phyloP scores from a whole-genome alignment of 2,888 invertebrate species.

The Xylocampa areola region DNA sequence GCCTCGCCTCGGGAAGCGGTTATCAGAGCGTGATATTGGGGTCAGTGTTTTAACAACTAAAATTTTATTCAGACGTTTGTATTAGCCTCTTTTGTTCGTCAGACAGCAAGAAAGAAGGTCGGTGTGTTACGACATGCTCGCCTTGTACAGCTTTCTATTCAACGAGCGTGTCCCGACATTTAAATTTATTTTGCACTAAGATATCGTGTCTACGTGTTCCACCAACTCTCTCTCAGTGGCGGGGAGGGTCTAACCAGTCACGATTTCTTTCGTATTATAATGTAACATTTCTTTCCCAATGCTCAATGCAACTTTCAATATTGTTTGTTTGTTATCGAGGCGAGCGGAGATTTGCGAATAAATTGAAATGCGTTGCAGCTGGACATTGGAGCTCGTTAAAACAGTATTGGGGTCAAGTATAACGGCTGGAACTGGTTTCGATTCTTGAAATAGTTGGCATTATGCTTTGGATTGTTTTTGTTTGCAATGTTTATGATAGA shows the following conservation, averaged over 20 bases:
- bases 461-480: constrained; percentile 46
- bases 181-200: constrained; percentile 87
- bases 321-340: constrained; percentile 68
- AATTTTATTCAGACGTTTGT: constrained; percentile 75
- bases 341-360: constrained; percentile 59
- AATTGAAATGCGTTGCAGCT: constrained; percentile 68
- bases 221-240: constrained; percentile 84
- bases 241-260: constrained; percentile 84
- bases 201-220: constrained; percentile 76
- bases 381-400: constrained; percentile 69
- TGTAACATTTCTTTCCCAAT: constrained; percentile 71
- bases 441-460: constrained; percentile 69
- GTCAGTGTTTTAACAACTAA: constrained; percentile 78
- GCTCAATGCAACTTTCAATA: constrained; percentile 78
- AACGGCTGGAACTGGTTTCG: constrained; percentile 76
- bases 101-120: constrained; percentile 86
- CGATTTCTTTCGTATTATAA: constrained; percentile 81
- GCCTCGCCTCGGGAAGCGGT: constrained; percentile 75
- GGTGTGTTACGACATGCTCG: constrained; percentile 85
- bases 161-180: constrained; percentile 87
- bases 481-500: constrained; percentile 54
- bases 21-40: constrained; percentile 85
- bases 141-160: constrained; percentile 89
- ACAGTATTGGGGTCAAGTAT: constrained; percentile 83
- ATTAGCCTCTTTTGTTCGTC: constrained; percentile 85